Conservation (phyloP, 2,113 vertebrate genomes). For the Megaceryle torquata region DNA sequence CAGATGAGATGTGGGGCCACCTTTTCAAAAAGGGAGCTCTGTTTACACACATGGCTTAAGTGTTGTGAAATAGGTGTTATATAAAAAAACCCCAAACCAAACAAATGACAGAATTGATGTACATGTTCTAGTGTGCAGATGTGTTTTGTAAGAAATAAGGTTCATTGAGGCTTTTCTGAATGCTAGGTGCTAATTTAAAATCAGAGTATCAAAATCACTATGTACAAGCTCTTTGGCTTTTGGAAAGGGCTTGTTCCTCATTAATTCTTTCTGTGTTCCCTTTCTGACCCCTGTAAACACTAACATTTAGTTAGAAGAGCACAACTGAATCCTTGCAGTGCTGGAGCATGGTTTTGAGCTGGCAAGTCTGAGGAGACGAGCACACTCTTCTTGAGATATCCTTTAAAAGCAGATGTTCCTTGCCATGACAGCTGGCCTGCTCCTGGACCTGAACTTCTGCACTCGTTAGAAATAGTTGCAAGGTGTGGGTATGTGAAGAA, state of each 20-base stretch:
- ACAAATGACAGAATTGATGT: not conserved
- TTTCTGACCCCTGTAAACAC: not conserved
- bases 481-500: not conserved
- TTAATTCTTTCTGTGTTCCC: not conserved
- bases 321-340: not conserved
- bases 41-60: not conserved
- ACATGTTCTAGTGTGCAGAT: not conserved
- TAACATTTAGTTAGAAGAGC: not conserved
- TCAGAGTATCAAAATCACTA: not conserved
- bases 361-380: not conserved
- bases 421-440: not conserved
- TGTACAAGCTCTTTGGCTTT: not conserved
- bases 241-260: not conserved
- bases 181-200: not conserved
- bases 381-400: not conserved
- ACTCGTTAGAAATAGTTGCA: not conserved
- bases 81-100: not conserved
- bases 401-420: not conserved
- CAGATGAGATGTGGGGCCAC: not conserved
- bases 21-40: not conserved
- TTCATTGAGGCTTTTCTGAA: not conserved
- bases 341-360: not conserved
- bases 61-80: not conserved
- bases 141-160: not conserved
- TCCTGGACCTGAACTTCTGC: not conserved